Percentiles rank a stretch among this genome's conserved stretches.
Evolutionary conservation across 2,888 invertebrate genomes (phyloP).

Genomic region (Sminthurides aquaticus): DNA sequence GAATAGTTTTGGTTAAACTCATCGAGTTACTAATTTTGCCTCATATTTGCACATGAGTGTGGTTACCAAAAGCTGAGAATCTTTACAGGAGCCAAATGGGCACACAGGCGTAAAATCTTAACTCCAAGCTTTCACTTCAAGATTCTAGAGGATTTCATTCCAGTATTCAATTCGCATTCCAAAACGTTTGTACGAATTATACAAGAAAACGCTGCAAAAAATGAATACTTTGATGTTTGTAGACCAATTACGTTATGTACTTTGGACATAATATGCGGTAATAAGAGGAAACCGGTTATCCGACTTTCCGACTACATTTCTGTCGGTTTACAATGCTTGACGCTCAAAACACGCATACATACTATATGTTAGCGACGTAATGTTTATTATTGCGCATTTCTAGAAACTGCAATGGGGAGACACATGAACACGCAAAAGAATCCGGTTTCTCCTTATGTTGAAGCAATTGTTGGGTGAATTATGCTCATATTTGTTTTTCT

Average conservation of each 20-base stretch:
- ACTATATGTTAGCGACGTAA: background rate
- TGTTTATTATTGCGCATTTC: constrained; percentile 10
- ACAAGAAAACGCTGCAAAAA: constrained; percentile 12
- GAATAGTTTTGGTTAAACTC: too few relatives aligned
- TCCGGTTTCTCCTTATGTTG: constrained; percentile 47
- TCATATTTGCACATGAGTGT: too few relatives aligned
- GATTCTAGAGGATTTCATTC: constrained; percentile 35
- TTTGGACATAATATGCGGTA: constrained; percentile 35
- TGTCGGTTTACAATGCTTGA: background rate
- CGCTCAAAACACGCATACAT: background rate
- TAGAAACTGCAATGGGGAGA: constrained; percentile 50
- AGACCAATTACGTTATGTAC: constrained; percentile 28
- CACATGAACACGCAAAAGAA: constrained; percentile 48
- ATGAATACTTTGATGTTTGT: constrained; percentile 25
- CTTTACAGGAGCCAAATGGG: constrained; percentile 30
- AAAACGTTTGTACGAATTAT: constrained; percentile 23
- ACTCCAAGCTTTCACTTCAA: constrained; percentile 36
- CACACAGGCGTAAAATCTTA: constrained; percentile 28
- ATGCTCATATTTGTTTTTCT: constrained; percentile 2
- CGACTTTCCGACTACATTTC: too few relatives aligned
- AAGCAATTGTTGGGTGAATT: constrained; percentile 47
- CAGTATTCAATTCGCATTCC: constrained; percentile 29
- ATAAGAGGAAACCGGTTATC: too few relatives aligned
- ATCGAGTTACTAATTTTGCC: too few relatives aligned
- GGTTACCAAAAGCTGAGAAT: too few relatives aligned